Percentiles rank a stretch among this genome's conserved stretches.
Conservation (phyloP, 2,113 vertebrate species). For the Cochlearius cochlearius region DNA sequence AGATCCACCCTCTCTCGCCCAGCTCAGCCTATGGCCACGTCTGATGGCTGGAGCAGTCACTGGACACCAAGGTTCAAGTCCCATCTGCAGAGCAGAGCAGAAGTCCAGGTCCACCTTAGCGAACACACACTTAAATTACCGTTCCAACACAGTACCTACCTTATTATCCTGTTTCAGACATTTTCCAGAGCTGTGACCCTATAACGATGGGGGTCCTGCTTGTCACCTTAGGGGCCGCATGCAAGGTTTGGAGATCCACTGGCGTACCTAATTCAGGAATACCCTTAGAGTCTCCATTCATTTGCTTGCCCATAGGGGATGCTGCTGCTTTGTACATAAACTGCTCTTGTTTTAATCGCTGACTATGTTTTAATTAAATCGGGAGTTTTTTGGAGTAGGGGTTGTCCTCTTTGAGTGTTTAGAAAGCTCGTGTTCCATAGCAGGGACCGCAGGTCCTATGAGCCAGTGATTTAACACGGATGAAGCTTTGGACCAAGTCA, state of each 20-base stretch:
- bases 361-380: background rate
- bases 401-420: background rate
- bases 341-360: background rate
- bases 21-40: fast-evolving
- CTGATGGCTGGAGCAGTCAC: background rate
- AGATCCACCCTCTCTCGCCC: background rate
- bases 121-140: background rate
- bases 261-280: background rate
- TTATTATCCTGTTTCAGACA: background rate
- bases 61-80: background rate
- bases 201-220: background rate
- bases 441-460: background rate
- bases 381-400: background rate
- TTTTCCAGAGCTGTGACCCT: background rate
- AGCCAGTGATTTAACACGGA: background rate
- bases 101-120: background rate
- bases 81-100: background rate
- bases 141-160: background rate
- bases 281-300: background rate
- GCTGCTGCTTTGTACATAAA: background rate
- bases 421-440: background rate
- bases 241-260: background rate
- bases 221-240: background rate
- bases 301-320: background rate
- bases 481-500: background rate